phyloP scores from a whole-genome alignment of 2,113 vertebrate species.

The Nycticorax nycticorax region DNA sequence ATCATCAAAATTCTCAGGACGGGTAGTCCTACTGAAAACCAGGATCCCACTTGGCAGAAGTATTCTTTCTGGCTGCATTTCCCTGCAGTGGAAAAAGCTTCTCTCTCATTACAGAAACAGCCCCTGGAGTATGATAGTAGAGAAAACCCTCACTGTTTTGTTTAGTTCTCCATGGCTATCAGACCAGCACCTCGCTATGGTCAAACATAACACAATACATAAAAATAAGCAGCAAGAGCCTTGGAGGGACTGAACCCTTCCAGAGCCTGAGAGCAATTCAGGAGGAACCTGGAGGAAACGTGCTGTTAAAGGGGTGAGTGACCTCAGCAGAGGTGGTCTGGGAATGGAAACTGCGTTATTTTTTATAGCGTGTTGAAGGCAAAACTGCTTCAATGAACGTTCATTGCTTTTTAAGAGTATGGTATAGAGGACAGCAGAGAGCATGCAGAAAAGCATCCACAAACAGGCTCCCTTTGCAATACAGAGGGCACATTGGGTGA shows the following conservation, averaged over 20 bases:
- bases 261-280: background rate
- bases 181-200: background rate
- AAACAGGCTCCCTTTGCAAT: background rate
- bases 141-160: background rate
- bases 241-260: background rate
- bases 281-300: background rate
- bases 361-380: background rate
- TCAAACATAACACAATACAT: background rate
- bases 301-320: background rate
- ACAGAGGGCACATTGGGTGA: background rate
- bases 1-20: background rate
- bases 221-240: background rate
- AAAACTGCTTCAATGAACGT: background rate
- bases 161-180: background rate
- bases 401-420: background rate
- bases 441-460: background rate
- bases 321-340: background rate
- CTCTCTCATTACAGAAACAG: background rate
- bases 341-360: background rate
- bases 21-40: background rate
- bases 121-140: background rate
- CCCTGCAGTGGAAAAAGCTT: background rate
- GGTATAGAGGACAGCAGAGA: background rate
- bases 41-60: background rate
- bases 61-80: background rate